Evolutionary conservation across 2,888 invertebrate genomes (phyloP), one percentile per base, ranked within the genome.

Genomic region (Trissolcus japonicus): DNA sequence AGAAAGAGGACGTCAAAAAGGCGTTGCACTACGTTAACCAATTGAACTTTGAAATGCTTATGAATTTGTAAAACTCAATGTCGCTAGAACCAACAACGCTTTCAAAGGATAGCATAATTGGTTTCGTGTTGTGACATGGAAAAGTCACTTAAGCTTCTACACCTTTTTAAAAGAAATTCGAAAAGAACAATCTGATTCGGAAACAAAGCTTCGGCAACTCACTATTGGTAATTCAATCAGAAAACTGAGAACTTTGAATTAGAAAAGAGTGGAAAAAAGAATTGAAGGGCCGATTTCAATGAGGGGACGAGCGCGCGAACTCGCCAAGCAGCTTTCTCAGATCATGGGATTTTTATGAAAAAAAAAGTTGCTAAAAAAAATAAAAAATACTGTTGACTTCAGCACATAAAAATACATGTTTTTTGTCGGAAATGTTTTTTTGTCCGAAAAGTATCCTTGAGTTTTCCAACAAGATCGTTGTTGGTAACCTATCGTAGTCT

Each of bases 1-100:
- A 65, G 68, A 50, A 48, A 61, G 62, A 68, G 68, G 68, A 21
- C 55, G 62, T n/a, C 16, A 63, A 40, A 62, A 9, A 41, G 68
- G 53, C 7, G 16, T 60, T 13, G 46, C 53, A 29, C 51, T 59
- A 16, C 50, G 62, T 2, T 75, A 75, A 50, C n/a, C 29, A 1
- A 14, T 35, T 6, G n/a, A 25, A 6, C 43, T 54, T 7, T 62
- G 62, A 54, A 62, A 62, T 43, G 54, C 54, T 9, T 54, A 62
- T 14, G 43, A 54, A 0, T 62, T 43, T 11, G 60, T 60, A 0
- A 17, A 35, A 11, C 6, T 54, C n/a, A 62, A 54, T 25, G 43
- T 62, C 1, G 62, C 62, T 19, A 21, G 62, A 6, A 62, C 62
- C 0, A 62, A 62, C 6, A 62, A 54, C n/a, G 7, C 43, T 0